phyloP scores from a whole-genome alignment of 2,113 vertebrate species.

The Australoheros scitulus region DNA sequence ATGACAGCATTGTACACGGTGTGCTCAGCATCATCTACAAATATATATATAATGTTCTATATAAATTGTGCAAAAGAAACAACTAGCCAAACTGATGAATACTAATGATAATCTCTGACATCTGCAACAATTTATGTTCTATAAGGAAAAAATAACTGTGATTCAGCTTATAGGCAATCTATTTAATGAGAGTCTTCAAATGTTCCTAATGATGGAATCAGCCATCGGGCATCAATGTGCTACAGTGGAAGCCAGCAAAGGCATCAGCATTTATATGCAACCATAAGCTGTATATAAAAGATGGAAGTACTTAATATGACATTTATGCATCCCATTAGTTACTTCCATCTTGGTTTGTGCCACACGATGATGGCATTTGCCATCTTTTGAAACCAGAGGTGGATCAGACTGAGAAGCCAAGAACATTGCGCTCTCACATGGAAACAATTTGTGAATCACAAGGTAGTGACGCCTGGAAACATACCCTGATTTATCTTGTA shows the following conservation, averaged over 20 bases:
- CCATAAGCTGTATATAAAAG: neutral
- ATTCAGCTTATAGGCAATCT: neutral
- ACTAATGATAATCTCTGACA: neutral
- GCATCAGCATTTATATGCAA: neutral
- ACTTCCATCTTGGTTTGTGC: neutral
- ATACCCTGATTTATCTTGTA: neutral
- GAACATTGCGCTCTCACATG: neutral
- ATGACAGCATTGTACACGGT: conserved; percentile 16
- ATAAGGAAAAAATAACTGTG: neutral
- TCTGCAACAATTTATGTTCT: neutral
- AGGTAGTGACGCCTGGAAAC: neutral
- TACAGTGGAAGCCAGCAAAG: neutral
- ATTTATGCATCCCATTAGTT: neutral
- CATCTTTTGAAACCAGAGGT: neutral
- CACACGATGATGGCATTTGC: neutral
- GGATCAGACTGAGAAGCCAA: neutral
- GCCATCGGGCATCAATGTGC: neutral
- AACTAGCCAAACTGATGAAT: neutral
- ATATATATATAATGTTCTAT: neutral
- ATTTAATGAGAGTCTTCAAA: conserved; percentile 5
- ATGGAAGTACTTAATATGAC: neutral
- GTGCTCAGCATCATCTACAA: neutral
- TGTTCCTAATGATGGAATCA: neutral
- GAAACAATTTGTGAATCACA: conserved; percentile 8
- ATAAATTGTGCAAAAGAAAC: conserved; percentile 1